phyloP scores from a whole-genome alignment of 2,113 vertebrate genomes.

The Dasyornis broadbenti region DNA sequence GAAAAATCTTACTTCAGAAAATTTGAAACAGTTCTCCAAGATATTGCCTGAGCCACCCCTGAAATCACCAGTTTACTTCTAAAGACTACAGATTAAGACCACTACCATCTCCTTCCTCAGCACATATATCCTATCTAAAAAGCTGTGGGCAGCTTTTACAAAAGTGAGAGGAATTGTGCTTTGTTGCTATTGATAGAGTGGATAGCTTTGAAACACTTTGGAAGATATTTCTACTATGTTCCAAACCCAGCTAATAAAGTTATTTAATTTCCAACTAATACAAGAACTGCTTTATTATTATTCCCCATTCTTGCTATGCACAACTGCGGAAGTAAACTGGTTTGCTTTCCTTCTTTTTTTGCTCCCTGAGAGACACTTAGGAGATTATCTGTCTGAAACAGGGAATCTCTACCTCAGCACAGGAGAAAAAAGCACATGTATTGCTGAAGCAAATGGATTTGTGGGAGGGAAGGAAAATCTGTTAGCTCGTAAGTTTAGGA shows the following conservation, averaged over 20 bases:
- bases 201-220: background rate
- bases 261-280: background rate
- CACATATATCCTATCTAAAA: background rate
- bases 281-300: background rate
- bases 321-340: background rate
- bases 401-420: background rate
- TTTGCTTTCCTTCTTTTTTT: background rate
- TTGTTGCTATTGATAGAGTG: background rate
- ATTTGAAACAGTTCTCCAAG: background rate
- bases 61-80: background rate
- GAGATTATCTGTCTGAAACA: background rate
- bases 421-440: background rate
- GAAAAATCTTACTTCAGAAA: background rate
- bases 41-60: background rate
- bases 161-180: background rate
- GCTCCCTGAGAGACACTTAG: background rate
- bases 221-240: background rate
- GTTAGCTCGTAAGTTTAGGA: conserved; percentile 1
- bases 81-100: background rate
- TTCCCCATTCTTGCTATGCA: background rate
- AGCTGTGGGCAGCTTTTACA: background rate
- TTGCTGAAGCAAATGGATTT: conserved; percentile 21
- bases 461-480: conserved; percentile 9
- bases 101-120: background rate
- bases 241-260: background rate